A percentile compares a stretch with the other conserved stretches of the same genome.
Conservation (phyloP, 2,113 vertebrate species). For the Callorhinus ursinus region DNA sequence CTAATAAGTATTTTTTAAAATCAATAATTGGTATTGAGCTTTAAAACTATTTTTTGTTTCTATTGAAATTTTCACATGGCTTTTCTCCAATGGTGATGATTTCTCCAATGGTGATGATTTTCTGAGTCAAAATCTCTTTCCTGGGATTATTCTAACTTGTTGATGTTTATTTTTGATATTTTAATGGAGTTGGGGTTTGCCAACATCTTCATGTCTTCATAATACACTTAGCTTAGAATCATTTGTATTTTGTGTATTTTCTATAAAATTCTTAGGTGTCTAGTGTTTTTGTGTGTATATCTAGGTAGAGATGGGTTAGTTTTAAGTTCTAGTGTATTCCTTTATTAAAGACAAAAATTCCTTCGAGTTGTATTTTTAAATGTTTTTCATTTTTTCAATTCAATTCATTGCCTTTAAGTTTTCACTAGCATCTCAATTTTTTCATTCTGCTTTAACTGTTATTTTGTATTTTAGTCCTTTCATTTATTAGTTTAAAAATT, state of each 20-base stretch:
- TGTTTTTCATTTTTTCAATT: not conserved
- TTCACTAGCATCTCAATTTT: not conserved
- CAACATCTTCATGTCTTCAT: not conserved
- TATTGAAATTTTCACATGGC: not conserved
- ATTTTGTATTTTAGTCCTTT: not conserved
- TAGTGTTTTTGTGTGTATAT: not conserved
- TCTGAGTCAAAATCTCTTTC: not conserved
- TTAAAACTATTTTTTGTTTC: not conserved
- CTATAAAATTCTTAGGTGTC: slow-evolving; percentile 5
- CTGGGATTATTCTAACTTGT: not conserved
- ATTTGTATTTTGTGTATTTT: not conserved
- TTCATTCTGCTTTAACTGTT: not conserved
- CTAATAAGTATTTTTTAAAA: not conserved
- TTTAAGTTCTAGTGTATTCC: not conserved
- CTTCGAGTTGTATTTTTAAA: not conserved
- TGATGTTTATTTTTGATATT: not conserved
- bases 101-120: not conserved
- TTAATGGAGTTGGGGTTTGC: not conserved
- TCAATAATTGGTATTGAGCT: not conserved
- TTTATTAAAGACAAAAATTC: not conserved
- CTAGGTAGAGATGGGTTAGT: not conserved
- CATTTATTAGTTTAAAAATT: not conserved
- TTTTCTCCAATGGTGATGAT: not conserved
- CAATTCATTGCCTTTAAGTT: not conserved
- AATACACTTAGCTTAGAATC: not conserved